Percentiles rank a stretch among this genome's conserved stretches.
Conservation (phyloP, 1,140 invertebrate genomes). For the Anoplophora glabripennis region DNA sequence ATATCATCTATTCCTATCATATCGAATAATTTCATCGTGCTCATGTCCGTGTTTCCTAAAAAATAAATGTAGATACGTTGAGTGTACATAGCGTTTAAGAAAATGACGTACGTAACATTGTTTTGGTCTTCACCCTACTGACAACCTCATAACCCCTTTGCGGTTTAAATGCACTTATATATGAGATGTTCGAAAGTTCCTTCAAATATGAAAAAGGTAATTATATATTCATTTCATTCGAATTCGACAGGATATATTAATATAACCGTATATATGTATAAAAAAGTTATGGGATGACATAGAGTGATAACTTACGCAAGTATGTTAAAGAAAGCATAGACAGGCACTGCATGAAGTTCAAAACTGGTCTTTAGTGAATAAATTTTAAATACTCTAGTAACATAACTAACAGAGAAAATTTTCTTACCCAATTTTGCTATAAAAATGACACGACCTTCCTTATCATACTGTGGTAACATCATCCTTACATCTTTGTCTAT, state of each 20-base stretch:
- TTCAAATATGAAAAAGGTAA: neutral
- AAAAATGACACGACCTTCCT: conserved; percentile 43
- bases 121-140: neutral
- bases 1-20: conserved; percentile 26
- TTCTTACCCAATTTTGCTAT: conserved; percentile 44
- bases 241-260: too few relatives aligned
- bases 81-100: neutral
- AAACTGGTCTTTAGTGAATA: neutral
- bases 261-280: too few relatives aligned
- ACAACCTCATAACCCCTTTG: neutral
- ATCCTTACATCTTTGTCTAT: conserved; percentile 38
- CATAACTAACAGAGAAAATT: too few relatives aligned
- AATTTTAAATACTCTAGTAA: neutral
- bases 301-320: neutral
- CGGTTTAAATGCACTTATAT: neutral
- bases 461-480: conserved; percentile 39
- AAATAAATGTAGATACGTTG: neutral
- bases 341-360: neutral
- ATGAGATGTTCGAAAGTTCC: neutral
- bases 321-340: neutral
- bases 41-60: conserved; percentile 26
- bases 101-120: too few relatives aligned
- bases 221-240: too few relatives aligned
- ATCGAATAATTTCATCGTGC: conserved; percentile 24
- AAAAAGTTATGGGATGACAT: neutral